phyloP scores from a whole-genome alignment of 2,797 vertebrate genomes.

The Sarcoramphus papa region DNA sequence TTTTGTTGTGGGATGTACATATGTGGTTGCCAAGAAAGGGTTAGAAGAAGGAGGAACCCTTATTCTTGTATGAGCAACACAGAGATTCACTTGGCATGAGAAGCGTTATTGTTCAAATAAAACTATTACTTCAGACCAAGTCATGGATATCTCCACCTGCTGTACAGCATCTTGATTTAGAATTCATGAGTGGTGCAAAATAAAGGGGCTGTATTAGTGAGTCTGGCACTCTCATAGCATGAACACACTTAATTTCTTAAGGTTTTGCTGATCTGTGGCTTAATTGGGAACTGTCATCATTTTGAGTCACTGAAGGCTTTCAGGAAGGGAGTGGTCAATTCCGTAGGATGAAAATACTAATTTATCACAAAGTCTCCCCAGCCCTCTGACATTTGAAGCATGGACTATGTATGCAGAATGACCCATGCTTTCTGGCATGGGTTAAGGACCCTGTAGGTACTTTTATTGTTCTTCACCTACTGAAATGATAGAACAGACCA shows the following conservation, averaged over 20 bases:
- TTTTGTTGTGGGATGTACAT: not conserved
- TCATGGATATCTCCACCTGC: not conserved
- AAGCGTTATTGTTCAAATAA: not conserved
- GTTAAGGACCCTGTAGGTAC: not conserved
- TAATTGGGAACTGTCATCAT: not conserved
- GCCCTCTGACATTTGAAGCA: not conserved
- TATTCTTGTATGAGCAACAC: not conserved
- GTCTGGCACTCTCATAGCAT: not conserved
- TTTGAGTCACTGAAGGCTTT: not conserved
- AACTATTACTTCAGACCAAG: not conserved
- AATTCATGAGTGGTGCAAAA: not conserved
- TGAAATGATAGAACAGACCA: not conserved
- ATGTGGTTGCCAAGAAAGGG: accelerated
- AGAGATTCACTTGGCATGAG: not conserved
- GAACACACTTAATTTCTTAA: not conserved
- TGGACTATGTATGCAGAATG: not conserved
- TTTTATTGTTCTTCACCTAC: not conserved
- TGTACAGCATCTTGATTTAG: not conserved
- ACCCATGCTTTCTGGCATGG: not conserved
- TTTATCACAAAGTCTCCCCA: not conserved
- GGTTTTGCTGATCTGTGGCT: not conserved
- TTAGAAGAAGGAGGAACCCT: not conserved
- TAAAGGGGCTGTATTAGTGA: not conserved
- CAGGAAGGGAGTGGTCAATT: not conserved
- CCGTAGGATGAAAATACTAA: not conserved